Conservation (phyloP, 1,140 invertebrate species). For the Diorhabda elongata region DNA sequence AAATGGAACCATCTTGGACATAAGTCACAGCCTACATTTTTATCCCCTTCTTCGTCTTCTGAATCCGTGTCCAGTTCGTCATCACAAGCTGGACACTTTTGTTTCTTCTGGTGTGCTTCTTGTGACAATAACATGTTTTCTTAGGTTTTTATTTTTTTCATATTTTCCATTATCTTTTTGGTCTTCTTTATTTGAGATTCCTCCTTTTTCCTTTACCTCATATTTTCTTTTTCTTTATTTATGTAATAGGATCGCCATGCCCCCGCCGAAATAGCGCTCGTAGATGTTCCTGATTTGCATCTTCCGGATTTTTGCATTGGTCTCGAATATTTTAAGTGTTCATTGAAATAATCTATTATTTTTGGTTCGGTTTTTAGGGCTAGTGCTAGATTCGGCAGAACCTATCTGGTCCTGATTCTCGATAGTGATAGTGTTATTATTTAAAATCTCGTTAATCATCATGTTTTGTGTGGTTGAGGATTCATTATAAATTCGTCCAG, state of each 20-base stretch:
- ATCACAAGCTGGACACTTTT: not conserved
- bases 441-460: too few relatives aligned
- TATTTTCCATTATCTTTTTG: not conserved
- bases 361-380: not conserved
- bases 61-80: slow-evolving; percentile 10
- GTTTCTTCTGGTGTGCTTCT: not conserved
- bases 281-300: not conserved
- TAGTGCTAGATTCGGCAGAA: not conserved
- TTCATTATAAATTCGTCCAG: too few relatives aligned
- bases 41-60: slow-evolving; percentile 16
- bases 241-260: slow-evolving; percentile 4
- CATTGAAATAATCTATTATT: not conserved
- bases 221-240: not conserved
- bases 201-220: not conserved
- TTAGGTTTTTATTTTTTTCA: not conserved
- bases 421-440: too few relatives aligned
- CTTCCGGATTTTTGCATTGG: too few relatives aligned
- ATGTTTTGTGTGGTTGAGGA: too few relatives aligned
- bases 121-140: not conserved
- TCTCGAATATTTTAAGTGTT: too few relatives aligned
- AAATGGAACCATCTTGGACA: slow-evolving; percentile 21
- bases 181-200: not conserved
- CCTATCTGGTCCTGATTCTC: too few relatives aligned
- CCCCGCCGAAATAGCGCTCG: not conserved
- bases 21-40: slow-evolving; percentile 24